A percentile compares a stretch with the other conserved stretches of the same genome.
Conservation (phyloP, 2,888 invertebrate genomes). For the Melanostoma mellinum region DNA sequence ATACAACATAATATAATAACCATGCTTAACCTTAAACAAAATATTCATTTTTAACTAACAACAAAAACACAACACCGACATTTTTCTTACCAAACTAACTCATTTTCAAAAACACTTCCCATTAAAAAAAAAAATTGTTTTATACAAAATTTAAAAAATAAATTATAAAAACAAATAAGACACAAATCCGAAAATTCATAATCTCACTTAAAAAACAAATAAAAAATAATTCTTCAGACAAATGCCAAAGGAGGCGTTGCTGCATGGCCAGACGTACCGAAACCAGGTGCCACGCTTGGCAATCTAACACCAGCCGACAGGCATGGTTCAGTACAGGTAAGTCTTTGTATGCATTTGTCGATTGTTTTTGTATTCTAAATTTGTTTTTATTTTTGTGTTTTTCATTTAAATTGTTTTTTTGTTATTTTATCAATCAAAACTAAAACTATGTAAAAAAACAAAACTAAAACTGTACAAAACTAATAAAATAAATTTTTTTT, state of each 20-base stretch:
- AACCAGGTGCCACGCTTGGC: slow-evolving; percentile 90
- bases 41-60: slow-evolving; percentile 31
- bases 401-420: slow-evolving; percentile 23
- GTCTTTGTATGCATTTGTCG: slow-evolving; percentile 78
- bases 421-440: slow-evolving; percentile 33
- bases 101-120: slow-evolving; percentile 42
- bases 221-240: slow-evolving; percentile 77
- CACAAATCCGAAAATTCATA: slow-evolving; percentile 61
- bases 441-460: slow-evolving; percentile 23
- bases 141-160: slow-evolving; percentile 44
- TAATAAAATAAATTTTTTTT: slow-evolving; percentile 33
- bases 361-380: slow-evolving; percentile 26
- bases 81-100: slow-evolving; percentile 40
- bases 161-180: slow-evolving; percentile 31
- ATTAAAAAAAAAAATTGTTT: slow-evolving; percentile 35
- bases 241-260: slow-evolving; percentile 88
- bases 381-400: slow-evolving; percentile 74
- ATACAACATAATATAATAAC: too few relatives aligned
- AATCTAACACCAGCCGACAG: slow-evolving; percentile 96
- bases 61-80: slow-evolving; percentile 26
- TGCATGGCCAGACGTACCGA: slow-evolving; percentile 93
- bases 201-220: slow-evolving; percentile 62
- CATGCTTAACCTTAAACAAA: slow-evolving; percentile 23
- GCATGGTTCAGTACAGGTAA: slow-evolving; percentile 98
- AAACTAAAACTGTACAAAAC: slow-evolving; percentile 48